Evolutionary conservation across 2,888 invertebrate genomes (phyloP), one percentile per base, ranked within the genome.

Genomic region (Temnothorax ravouxi): DNA sequence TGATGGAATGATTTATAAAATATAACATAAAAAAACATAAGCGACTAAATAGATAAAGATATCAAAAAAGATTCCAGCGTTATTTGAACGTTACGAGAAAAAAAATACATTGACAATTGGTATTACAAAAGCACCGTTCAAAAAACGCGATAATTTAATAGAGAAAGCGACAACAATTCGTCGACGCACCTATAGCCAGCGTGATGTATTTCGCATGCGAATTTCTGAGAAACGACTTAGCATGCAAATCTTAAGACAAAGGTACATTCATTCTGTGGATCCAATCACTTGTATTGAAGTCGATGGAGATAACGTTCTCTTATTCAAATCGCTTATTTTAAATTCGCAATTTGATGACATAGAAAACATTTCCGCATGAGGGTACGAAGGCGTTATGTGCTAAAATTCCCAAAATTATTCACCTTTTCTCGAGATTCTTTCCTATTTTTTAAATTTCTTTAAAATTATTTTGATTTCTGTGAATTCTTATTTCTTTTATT

Each of bases 311-410:
- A 44, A 74, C 8, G 8, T 21, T 25, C 47, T 34, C 18, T 1
- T 64, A 62, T 75, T 64, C 75, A 34, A 64, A 64, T 64, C 50
- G 18, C 50, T 50, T 4, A 75, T 47, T 75, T 15, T 34, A 47
- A 47, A 75, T 75, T 72, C 3, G 15, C 41, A 29, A 56, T 56
- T 75, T 18, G 15, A 61, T 21, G 15, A 75, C 29, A 29, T 29
- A 29, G 3, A 29, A 29, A 3, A 29, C 29, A 62, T 76, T 62
- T 62, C 62, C 34, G 21, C 21, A 21, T 15, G 8, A 74, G 52
- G 21, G n/a, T 34, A 62, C 50, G 21, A 38, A 52, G 38, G 21
- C 38, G 38, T 76, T 34, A 29, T 29, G 18, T 47, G n/a, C 47
- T 29, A 44, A 29, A 25, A 6, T 44, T 34, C 9, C 1, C 21